Evolutionary conservation across 2,797 vertebrate species (phyloP).

Genomic region (Tolypeutes matacus): DNA sequence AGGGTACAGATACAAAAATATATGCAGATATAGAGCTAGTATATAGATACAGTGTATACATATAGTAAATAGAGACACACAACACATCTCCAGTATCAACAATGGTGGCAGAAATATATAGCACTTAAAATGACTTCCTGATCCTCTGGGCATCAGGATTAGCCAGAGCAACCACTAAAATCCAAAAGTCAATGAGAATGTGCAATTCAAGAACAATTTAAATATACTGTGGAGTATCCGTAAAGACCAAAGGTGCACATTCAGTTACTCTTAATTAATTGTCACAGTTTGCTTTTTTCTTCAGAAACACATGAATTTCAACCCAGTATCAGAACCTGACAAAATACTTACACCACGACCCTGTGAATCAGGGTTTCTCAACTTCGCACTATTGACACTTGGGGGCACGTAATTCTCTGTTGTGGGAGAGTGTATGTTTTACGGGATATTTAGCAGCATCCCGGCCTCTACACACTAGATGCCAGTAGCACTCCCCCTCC

Average conservation of each 20-base stretch:
- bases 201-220: not conserved
- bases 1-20: not conserved
- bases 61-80: not conserved
- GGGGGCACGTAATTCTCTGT: not conserved
- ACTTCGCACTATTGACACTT: not conserved
- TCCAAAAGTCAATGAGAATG: not conserved
- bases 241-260: not conserved
- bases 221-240: not conserved
- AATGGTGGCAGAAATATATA: not conserved
- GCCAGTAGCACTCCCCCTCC: not conserved
- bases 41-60: not conserved
- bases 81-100: not conserved
- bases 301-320: not conserved
- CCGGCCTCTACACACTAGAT: too few species aligned
- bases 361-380: not conserved
- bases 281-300: not conserved
- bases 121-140: not conserved
- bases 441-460: too few species aligned
- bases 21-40: too few species aligned
- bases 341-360: not conserved
- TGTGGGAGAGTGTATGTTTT: not conserved
- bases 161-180: not conserved
- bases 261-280: constrained; percentile 25
- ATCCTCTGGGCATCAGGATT: not conserved
- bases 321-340: not conserved